Evolutionary conservation across 2,113 vertebrate genomes (phyloP).

Genomic region (Cyphomyrus plagiostoma): DNA sequence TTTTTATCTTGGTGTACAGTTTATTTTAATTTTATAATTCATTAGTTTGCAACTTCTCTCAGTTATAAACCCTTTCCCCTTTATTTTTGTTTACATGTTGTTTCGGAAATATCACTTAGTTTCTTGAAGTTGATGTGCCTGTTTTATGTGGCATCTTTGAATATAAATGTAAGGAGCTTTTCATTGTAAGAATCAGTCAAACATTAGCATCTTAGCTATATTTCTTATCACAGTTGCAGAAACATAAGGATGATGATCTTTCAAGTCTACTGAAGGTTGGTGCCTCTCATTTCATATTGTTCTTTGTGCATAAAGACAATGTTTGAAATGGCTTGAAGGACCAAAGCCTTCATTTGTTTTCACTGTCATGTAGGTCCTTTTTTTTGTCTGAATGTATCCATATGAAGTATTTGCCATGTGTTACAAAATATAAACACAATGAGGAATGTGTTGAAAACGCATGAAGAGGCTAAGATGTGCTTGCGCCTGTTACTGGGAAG

Average conservation of each 20-base stretch:
- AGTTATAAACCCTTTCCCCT: not conserved
- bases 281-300: not conserved
- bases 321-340: not conserved
- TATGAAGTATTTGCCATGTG: not conserved
- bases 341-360: not conserved
- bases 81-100: not conserved
- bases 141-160: not conserved
- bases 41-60: not conserved
- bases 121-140: not conserved
- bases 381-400: not conserved
- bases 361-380: not conserved
- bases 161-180: not conserved
- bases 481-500: not conserved
- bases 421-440: not conserved
- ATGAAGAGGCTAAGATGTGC: not conserved
- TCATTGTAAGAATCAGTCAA: not conserved
- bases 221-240: slow-evolving; percentile 72
- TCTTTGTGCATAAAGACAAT: not conserved
- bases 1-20: not conserved
- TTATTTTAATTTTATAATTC: not conserved
- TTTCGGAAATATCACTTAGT: not conserved
- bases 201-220: not conserved
- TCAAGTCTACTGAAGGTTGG: slow-evolving; percentile 91
- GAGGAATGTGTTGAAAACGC: not conserved
- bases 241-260: slow-evolving; percentile 95